A percentile compares a stretch with the other conserved stretches of the same genome.
Evolutionary conservation across 1,140 invertebrate genomes (phyloP).

Genomic region (Microplitis mediator): DNA sequence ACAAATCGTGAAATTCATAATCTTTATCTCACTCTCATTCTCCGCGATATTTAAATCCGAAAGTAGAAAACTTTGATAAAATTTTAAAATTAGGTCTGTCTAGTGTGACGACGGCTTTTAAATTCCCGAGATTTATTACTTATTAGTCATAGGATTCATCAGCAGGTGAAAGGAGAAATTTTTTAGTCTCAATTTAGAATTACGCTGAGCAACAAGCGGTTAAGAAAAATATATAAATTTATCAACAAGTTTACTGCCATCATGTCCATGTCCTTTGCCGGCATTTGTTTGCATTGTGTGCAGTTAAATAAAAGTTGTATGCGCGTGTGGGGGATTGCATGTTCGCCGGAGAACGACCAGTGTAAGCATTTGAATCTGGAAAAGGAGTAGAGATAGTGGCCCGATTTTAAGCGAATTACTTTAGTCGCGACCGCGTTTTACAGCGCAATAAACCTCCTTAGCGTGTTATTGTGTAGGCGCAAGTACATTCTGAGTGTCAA

Average conservation of each 20-base stretch:
- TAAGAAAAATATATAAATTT: too few species aligned
- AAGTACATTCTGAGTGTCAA: neutral
- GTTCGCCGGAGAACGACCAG: neutral
- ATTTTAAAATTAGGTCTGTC: too few species aligned
- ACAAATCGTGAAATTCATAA: neutral
- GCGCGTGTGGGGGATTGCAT: neutral
- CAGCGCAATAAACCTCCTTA: slow-evolving; percentile 32
- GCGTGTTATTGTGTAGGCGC: neutral
- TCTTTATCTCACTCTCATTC: neutral
- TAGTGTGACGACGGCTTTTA: too few species aligned
- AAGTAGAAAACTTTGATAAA: neutral
- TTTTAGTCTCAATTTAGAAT: too few species aligned
- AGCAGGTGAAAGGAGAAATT: too few species aligned
- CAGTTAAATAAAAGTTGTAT: neutral
- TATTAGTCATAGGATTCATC: too few species aligned
- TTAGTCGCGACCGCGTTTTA: slow-evolving; percentile 11
- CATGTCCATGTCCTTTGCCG: too few species aligned
- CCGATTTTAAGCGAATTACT: slow-evolving; percentile 29
- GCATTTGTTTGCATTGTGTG: too few species aligned
- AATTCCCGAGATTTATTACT: too few species aligned
- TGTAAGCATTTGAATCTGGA: slow-evolving; percentile 35
- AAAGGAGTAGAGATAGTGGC: slow-evolving; percentile 30
- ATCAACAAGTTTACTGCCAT: too few species aligned
- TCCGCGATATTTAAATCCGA: neutral
- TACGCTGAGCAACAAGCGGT: too few species aligned